Percentiles rank a stretch among this genome's conserved stretches.
phyloP scores from a whole-genome alignment of 2,113 vertebrate species.

The Oncorhynchus nerka region DNA sequence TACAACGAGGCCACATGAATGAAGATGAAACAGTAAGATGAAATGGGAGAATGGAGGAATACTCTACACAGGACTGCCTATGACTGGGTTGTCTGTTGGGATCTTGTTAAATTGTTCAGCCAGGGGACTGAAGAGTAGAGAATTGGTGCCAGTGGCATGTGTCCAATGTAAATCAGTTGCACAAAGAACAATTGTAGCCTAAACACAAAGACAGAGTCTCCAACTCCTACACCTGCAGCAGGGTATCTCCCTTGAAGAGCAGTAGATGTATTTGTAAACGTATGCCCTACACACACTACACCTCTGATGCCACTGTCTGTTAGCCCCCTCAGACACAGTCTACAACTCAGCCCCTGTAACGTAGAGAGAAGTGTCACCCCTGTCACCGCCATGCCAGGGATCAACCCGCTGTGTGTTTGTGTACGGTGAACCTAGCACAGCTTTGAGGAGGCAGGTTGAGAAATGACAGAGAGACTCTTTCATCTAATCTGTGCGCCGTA shows the following conservation, averaged over 20 bases:
- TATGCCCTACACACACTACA: slow-evolving; percentile 46
- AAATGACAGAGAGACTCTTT: slow-evolving; percentile 74
- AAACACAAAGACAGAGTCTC: slow-evolving; percentile 52
- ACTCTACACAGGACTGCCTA: too few species aligned
- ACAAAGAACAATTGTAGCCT: slow-evolving; percentile 16
- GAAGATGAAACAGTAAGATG: background rate
- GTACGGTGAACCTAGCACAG: slow-evolving; percentile 53
- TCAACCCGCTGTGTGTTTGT: slow-evolving; percentile 64
- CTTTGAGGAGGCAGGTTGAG: slow-evolving; percentile 66
- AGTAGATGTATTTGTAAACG: slow-evolving; percentile 64
- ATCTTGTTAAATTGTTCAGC: too few species aligned
- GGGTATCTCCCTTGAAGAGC: slow-evolving; percentile 61
- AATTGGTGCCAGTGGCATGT: slow-evolving; percentile 25
- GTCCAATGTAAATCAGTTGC: slow-evolving; percentile 58
- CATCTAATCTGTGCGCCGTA: slow-evolving; percentile 74
- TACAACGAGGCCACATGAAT: background rate
- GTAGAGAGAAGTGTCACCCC: slow-evolving; percentile 73
- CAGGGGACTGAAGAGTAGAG: too few species aligned
- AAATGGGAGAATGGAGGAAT: background rate
- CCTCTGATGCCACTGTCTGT: slow-evolving; percentile 66
- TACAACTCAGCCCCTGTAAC: slow-evolving; percentile 62
- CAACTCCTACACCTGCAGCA: slow-evolving; percentile 34
- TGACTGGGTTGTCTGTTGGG: too few species aligned
- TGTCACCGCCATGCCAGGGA: slow-evolving; percentile 67
- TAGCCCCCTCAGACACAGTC: slow-evolving; percentile 63